Conservation (phyloP, 2,113 vertebrate genomes). For the Hippocampus zosterae region DNA sequence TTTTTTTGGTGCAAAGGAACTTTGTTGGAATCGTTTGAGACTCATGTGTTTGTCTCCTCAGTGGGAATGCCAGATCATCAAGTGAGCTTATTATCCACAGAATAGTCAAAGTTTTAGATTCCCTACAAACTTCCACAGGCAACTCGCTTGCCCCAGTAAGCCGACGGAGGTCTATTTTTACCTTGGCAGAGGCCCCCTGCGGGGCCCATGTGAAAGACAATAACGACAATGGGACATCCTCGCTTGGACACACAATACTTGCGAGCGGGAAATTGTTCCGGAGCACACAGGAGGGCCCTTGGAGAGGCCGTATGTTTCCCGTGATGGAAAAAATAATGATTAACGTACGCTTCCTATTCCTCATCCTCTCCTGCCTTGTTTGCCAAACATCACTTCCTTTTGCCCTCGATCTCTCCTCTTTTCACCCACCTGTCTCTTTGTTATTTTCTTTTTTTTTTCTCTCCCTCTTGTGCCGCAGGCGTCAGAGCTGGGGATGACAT, state of each 20-base stretch:
- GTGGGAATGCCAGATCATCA: not conserved
- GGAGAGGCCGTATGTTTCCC: conserved; percentile 36
- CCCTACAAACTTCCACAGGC: conserved; percentile 20
- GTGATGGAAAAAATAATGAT: conserved; percentile 61
- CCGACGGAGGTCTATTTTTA: conserved; percentile 45
- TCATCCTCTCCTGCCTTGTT: conserved; percentile 29
- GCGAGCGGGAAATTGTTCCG: not conserved
- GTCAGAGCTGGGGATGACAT: conserved; percentile 90
- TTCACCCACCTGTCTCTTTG: conserved; percentile 27
- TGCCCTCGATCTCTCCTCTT: conserved; percentile 19
- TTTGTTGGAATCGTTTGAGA: not conserved
- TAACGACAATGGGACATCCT: conserved; percentile 40
- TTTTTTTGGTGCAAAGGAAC: not conserved
- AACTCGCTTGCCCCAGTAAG: conserved; percentile 20
- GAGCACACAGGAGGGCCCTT: conserved; percentile 36
- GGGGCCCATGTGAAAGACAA: conserved; percentile 18
- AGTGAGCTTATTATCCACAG: conserved; percentile 18
- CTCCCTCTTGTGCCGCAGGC: conserved; percentile 66
- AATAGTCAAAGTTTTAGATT: conserved; percentile 15
- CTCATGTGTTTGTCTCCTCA: not conserved
- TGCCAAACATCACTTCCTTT: conserved; percentile 36
- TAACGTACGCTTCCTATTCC: conserved; percentile 46
- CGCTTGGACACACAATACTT: not conserved
- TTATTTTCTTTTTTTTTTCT: conserved; percentile 16
- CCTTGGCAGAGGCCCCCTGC: conserved; percentile 22